Evolutionary conservation across 2,797 vertebrate species (phyloP).

Genomic region (Apogon hyalosoma): DNA sequence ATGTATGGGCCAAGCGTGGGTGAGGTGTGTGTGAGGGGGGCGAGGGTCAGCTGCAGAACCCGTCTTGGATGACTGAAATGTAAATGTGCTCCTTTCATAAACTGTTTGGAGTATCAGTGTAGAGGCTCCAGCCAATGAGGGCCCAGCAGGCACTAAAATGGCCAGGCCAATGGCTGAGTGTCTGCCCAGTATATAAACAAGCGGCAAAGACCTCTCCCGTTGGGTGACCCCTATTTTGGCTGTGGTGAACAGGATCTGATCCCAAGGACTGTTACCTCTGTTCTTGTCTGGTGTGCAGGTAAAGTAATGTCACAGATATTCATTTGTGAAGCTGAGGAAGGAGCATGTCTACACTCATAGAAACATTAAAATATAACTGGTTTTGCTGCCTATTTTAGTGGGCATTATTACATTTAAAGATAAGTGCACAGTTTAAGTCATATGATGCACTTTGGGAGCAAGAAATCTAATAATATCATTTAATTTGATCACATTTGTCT

Average conservation of each 20-base stretch:
- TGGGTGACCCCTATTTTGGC: constrained; percentile 88
- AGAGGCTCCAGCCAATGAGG: constrained; percentile 77
- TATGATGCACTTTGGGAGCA: constrained; percentile 11
- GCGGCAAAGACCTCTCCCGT: constrained; percentile 45
- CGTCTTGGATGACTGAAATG: constrained; percentile 76
- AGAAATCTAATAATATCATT: background rate
- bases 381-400: background rate
- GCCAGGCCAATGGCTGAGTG: constrained; percentile 73
- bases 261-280: constrained; percentile 87
- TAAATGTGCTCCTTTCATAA: constrained; percentile 78
- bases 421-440: constrained; percentile 25
- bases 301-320: constrained; percentile 62
- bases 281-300: constrained; percentile 86
- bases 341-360: constrained; percentile 11
- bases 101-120: constrained; percentile 74
- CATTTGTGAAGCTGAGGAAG: constrained; percentile 26
- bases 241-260: constrained; percentile 88
- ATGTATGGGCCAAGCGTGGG: constrained; percentile 75
- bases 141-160: constrained; percentile 76
- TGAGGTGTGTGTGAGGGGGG: constrained; percentile 37
- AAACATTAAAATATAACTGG: background rate
- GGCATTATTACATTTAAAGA: background rate
- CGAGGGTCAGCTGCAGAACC: constrained; percentile 71
- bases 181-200: constrained; percentile 81
- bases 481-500: background rate